Evolutionary conservation across 2,888 invertebrate genomes (phyloP), one percentile per base, ranked within the genome.

Genomic region (Drosophila pseudotalamancana): DNA sequence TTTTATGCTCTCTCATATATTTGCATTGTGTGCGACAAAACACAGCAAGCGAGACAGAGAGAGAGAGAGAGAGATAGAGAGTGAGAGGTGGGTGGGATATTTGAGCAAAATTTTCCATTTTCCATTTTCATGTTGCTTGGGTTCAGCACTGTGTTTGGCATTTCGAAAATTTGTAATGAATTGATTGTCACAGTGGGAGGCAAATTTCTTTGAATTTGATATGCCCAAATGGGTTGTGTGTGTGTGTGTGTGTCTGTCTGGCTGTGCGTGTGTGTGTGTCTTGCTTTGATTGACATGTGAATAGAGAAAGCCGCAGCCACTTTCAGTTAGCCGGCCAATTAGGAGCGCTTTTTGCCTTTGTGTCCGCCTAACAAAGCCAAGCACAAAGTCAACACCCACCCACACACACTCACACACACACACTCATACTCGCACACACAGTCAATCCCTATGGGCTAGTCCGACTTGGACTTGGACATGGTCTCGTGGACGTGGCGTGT

Each of bases 341-440:
- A 84, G 80, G 62, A 88, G 74, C 77, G 76, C 84, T 88, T 74
- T 83, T 69, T 83, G 84, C 88, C 88, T 83, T 88, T 86, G 80
- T 86, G 64, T 63, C 67, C 60, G 53, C 8, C 59, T 62, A 70
- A 83, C 79, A 88, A 87, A 74, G 85, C 82, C 85, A 54, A 67
- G 73, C 63, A 70, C 62, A 70, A 81, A 81, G 82, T 74, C 74
- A 60, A 67, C 59, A 40, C 42, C 75, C 40, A 29, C 43, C 12
- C 46, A 21, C 46, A 23, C 18, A 18, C 9, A 9, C 25, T 16
- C 49, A 18, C 4, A 16, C n/a, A 16, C 32, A 16, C 34, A 16
- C n/a, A 12, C 12, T 3, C 21, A 21, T 21, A 12, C 9, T n/a
- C 18, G 6, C 18, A 4, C 18, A 12, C 12, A 25, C n/a, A n/a